Evolutionary conservation across 2,113 vertebrate genomes (phyloP), one percentile per base, ranked within the genome.

Genomic region (Pao palembangensis): DNA sequence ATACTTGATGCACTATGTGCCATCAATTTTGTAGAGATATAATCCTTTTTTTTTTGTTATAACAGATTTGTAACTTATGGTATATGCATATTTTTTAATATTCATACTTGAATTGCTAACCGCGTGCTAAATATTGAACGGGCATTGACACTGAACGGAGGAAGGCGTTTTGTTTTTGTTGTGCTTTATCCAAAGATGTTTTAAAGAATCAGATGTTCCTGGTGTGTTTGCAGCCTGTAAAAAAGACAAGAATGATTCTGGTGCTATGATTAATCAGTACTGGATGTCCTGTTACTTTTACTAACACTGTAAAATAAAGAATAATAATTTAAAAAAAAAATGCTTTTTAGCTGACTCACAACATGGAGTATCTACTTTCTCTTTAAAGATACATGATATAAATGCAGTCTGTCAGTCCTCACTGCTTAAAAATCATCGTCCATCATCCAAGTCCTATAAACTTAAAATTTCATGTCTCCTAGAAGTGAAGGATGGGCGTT

Each of bases 1-100:
- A 81, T 91, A 91, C 88, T 92, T 93, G 91, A 91, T 93, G 93
- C 92, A 96, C 94, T 93, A 88, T 95, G 93, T 96, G 93, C 92
- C 90, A 87, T 85, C 71, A 80, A 82, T 82, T 84, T 79, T 88
- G 76, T 89, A 84, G 82, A 90, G 82, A 81, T 69, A 53, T 85
- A 85, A 84, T 85, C 76, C 64, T 79, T 47, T 51, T 20, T 20
- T 69, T 71, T 79, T 78, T 79, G 73, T 67, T 85, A 86, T 84
- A 89, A 88, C 85, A 76, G 77, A 75, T 78, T 77, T 82, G 81
- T 89, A 86, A 90, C 81, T 88, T 89, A 85, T 88, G 61, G 84
- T 79, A 71, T 79, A 67, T 84, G 79, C 85, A 67, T 84, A 71
- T 82, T 84, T 47, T 84, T 83, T 84, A 88, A 87, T 85, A 85